Conservation (phyloP, 1,140 invertebrate species). For the Anoplophora glabripennis region DNA sequence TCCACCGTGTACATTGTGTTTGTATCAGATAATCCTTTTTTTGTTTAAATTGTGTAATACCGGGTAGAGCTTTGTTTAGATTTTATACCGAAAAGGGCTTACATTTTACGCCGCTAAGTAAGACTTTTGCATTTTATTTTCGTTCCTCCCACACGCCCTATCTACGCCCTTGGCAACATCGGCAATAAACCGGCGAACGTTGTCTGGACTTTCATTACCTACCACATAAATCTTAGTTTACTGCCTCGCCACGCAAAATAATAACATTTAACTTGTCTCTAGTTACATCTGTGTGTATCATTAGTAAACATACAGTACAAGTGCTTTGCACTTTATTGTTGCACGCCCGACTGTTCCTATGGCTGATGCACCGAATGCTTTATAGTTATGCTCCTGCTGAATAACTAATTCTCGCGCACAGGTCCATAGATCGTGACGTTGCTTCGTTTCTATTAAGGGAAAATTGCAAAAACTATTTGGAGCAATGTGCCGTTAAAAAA, state of each 20-base stretch:
- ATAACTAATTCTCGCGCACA: background rate
- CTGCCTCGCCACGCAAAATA: conserved; percentile 28
- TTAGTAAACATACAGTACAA: conserved; percentile 22
- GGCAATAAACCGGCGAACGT: conserved; percentile 20
- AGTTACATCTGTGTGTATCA: conserved; percentile 20
- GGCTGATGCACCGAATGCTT: conserved; percentile 7
- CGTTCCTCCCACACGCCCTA: background rate
- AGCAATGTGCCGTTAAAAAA: no score
- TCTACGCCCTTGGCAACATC: background rate
- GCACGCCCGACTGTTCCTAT: conserved; percentile 11
- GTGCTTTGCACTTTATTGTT: conserved; percentile 3
- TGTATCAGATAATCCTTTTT: no score
- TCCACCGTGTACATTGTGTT: no score
- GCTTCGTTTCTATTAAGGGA: no score
- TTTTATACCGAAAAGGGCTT: conserved; percentile 9
- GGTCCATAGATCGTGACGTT: background rate
- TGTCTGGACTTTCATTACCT: conserved; percentile 38
- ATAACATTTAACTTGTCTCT: conserved; percentile 21
- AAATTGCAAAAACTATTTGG: no score
- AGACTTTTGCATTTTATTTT: background rate
- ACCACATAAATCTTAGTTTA: conserved; percentile 37
- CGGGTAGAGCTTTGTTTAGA: conserved; percentile 15
- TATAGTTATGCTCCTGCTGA: conserved; percentile 2
- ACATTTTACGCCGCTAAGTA: no score
- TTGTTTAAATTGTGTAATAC: no score